Conservation (phyloP, 2,888 invertebrate genomes). For the Drosophila nigricruria region DNA sequence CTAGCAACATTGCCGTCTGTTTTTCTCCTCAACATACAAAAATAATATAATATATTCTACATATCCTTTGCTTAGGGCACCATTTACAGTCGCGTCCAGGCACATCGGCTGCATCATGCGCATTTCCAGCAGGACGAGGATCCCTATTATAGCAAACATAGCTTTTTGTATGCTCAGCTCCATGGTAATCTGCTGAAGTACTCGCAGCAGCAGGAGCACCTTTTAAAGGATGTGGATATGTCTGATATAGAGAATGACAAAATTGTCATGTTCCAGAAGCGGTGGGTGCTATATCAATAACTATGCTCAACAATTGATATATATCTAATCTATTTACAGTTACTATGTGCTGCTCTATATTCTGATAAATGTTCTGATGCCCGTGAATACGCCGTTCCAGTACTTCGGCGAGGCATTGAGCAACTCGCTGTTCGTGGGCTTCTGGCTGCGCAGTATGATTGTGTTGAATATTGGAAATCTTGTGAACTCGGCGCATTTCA, state of each 20-base stretch:
- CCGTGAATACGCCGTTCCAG: conserved; percentile 91
- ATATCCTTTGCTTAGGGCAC: conserved; percentile 87
- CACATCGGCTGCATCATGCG: conserved; percentile 93
- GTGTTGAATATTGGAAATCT: conserved; percentile 89
- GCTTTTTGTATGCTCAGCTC: conserved; percentile 93
- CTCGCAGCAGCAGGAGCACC: conserved; percentile 88
- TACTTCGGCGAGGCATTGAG: conserved; percentile 91
- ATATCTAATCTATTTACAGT: conserved; percentile 85
- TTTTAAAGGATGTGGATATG: conserved; percentile 90
- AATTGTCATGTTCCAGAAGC: conserved; percentile 93
- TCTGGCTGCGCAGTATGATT: conserved; percentile 89
- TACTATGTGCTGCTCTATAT: conserved; percentile 89
- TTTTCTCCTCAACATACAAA: too few relatives aligned
- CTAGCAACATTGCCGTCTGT: too few relatives aligned
- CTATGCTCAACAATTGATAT: too few relatives aligned
- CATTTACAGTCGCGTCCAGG: conserved; percentile 93
- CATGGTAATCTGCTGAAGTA: conserved; percentile 89
- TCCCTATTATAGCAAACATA: conserved; percentile 91
- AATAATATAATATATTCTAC: too few relatives aligned
- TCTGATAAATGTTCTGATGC: conserved; percentile 89
- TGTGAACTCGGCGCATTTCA: conserved; percentile 89
- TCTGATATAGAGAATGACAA: conserved; percentile 91
- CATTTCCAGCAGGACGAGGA: conserved; percentile 91
- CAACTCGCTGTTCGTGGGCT: conserved; percentile 88
- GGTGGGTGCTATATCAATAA: conserved; percentile 85